A percentile compares a stretch with the other conserved stretches of the same genome.
These are phyloP conservation scores for Apodemus agrarius DNA, from an alignment of 2,797 vertebrate genomes.

Conservation along the genomic window DNA sequence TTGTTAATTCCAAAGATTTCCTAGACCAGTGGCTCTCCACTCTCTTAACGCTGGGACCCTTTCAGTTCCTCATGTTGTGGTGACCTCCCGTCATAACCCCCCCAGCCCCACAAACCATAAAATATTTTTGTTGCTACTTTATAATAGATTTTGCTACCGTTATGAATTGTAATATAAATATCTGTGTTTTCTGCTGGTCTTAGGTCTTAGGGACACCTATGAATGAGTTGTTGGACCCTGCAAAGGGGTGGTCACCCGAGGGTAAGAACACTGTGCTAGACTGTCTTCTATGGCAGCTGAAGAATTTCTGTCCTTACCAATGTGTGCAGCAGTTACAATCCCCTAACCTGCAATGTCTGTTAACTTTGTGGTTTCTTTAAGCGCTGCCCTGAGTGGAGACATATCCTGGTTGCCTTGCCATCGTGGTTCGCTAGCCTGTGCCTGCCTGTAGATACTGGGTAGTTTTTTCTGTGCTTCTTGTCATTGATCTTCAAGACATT, in stretches of 20 bases:
- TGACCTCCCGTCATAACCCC: not conserved
- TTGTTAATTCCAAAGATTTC: not conserved
- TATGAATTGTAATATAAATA: not conserved
- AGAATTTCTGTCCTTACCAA: not conserved
- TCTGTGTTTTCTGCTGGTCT: not conserved
- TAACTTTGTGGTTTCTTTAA: not conserved
- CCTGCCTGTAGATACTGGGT: not conserved
- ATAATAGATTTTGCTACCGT: not conserved
- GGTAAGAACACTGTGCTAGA: not conserved
- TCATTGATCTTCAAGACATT: not conserved
- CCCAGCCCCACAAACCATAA: not conserved
- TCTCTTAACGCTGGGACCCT: not conserved
- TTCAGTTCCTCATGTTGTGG: not conserved
- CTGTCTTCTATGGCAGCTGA: not conserved
- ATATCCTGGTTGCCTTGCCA: not conserved
- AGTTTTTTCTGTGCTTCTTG: not conserved
- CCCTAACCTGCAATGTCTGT: not conserved
- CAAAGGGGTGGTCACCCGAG: not conserved
- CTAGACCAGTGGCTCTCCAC: not conserved
- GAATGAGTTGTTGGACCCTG: not conserved
- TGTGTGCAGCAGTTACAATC: not conserved
- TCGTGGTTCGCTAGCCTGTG: not conserved
- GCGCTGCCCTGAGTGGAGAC: not conserved
- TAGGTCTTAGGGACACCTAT: not conserved
- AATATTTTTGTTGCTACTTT: not conserved